Base-by-base conservation (phyloP, 2,888 invertebrate genomes). In the Pheosia tremula region DNA sequence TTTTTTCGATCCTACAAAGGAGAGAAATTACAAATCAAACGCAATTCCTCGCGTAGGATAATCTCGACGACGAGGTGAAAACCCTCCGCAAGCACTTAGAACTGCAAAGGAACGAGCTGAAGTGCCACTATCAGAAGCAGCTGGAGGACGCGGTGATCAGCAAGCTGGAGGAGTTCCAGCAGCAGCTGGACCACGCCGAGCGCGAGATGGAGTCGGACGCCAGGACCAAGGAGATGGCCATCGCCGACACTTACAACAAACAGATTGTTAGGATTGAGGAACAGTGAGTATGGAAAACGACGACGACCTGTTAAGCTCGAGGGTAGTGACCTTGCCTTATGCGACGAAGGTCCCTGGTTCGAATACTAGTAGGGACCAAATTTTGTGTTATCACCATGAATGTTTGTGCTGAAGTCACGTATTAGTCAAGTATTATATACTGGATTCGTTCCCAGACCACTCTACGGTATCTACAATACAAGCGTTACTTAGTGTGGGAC, bases 41-140 rank as follows among this genome's bases (percentile, higher is more conserved):
- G 8, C 10, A 10, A 10, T 10, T 8, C 4, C 10, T 10, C 8
- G 45, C 62, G 0, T 72, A 95, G 95, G 87, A 90, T 37, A 81
- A 81, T 1, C 80, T 95, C 1, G 95, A 95, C 68, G 88, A 84
- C 54, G 95, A 96, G 59, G 83, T 95, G 0, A 95, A 95, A 65
- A 69, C 74, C 9, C 82, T 92, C 2, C 91, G 90, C 54, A 94
- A 94, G 49, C 94, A 95, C 56, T 81, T 95, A 56, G 96, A 96
- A 62, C 87, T 94, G 1, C 96, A 96, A 69, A 96, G 96, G 79
- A 86, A 92, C 10, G 96, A 97, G 65, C 86, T 97, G 13, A 96
- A 96, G 74, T 93, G 95, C 49, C 96, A 96, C 81, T 97, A 97
- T 80, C 97, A 97, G 86, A 95, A 96, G 70, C 97, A 97, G 87